Percentiles rank a stretch among this genome's conserved stretches.
Conservation (phyloP, 2,797 vertebrate genomes). For the Vipera latastei region DNA sequence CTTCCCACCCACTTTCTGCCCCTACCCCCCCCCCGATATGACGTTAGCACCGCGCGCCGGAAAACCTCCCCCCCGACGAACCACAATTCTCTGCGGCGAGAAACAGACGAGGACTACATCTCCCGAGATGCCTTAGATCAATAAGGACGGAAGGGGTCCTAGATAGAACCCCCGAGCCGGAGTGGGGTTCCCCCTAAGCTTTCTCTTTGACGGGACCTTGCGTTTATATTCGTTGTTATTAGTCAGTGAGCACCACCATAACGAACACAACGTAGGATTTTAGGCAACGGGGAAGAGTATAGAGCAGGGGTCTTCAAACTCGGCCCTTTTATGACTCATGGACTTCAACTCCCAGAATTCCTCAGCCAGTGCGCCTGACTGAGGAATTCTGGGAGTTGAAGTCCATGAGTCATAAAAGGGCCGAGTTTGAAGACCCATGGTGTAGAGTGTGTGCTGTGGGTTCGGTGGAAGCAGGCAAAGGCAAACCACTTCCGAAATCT, state of each 20-base stretch:
- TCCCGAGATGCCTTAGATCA: slow-evolving; percentile 28
- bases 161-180: fast-evolving
- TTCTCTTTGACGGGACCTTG: background rate
- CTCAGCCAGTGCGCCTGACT: too few relatives aligned
- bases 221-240: background rate
- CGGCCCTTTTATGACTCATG: too few relatives aligned
- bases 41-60: slow-evolving; percentile 20
- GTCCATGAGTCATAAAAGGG: too few relatives aligned
- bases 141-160: fast-evolving
- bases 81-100: fast-evolving
- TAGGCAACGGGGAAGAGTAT: background rate
- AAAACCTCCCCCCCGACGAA: background rate
- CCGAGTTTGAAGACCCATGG: too few relatives aligned
- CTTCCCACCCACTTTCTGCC: background rate
- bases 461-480: background rate
- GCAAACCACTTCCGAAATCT: background rate
- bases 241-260: background rate
- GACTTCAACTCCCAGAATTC: too few relatives aligned
- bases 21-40: slow-evolving; percentile 30
- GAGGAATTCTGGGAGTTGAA: too few relatives aligned
- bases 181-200: background rate
- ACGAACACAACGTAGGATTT: background rate
- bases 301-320: too few relatives aligned
- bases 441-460: background rate
- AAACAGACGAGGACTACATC: background rate